Evolutionary conservation across 2,113 vertebrate genomes (phyloP).

Genomic region (Carassius gibelio): DNA sequence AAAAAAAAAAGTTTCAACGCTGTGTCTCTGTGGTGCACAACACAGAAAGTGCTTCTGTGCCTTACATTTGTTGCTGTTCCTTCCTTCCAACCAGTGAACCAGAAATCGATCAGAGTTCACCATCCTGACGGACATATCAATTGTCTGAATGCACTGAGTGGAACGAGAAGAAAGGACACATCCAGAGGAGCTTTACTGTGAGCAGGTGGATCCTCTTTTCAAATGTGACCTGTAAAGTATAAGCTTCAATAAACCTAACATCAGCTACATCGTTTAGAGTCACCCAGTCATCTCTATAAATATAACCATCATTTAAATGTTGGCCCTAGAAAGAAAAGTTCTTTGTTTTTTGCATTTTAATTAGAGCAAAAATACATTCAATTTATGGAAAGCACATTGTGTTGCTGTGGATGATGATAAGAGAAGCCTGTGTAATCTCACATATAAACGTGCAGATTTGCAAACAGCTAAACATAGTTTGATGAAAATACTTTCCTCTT

Average conservation of each 20-base stretch:
- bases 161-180: not conserved
- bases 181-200: conserved; percentile 9
- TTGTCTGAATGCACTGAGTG: not conserved
- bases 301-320: not conserved
- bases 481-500: not conserved
- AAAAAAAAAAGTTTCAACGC: not conserved
- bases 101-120: not conserved
- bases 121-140: not conserved
- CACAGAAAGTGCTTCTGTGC: not conserved
- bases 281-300: not conserved
- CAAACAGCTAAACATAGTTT: not conserved
- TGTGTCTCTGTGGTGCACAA: not conserved
- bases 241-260: not conserved
- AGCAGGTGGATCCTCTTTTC: not conserved
- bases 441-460: not conserved
- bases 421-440: not conserved
- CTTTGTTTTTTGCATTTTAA: too few relatives aligned
- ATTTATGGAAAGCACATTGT: too few relatives aligned
- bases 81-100: not conserved
- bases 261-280: not conserved
- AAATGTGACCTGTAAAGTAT: not conserved
- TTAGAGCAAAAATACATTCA: too few relatives aligned
- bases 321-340: too few relatives aligned
- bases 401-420: not conserved
- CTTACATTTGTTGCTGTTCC: not conserved